Evolutionary conservation across 1,140 invertebrate species (phyloP).

Genomic region (Drosophila nasuta): DNA sequence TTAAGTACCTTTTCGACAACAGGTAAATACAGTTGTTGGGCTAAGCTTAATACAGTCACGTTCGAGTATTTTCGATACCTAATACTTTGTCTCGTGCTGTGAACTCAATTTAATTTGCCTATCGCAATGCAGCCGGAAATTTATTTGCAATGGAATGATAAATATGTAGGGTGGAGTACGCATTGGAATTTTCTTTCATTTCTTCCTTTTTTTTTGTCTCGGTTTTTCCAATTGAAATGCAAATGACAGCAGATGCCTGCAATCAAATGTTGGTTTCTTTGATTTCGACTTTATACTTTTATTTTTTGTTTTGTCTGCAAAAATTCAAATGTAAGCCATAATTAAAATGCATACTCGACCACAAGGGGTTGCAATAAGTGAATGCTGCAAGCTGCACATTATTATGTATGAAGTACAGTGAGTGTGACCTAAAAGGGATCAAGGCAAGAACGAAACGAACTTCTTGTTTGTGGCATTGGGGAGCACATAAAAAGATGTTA

Average conservation of each 20-base stretch:
- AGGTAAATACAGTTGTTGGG: conserved; percentile 13
- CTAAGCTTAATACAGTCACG: conserved; percentile 50
- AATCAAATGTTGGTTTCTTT: neutral
- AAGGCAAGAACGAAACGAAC: neutral
- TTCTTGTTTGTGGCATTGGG: neutral
- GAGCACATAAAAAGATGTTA: neutral
- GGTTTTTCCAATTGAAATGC: conserved; percentile 5
- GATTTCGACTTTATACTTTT: too few relatives aligned
- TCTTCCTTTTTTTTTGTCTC: neutral
- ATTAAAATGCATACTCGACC: neutral
- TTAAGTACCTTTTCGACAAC: neutral
- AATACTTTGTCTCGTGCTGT: conserved; percentile 3
- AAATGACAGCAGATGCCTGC: conserved; percentile 7
- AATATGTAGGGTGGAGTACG: conserved; percentile 8
- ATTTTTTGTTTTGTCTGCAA: neutral
- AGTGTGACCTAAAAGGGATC: neutral
- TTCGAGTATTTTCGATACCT: conserved; percentile 46
- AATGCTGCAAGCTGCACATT: neutral
- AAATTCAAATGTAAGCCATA: neutral
- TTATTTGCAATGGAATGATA: conserved; percentile 18
- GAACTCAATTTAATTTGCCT: conserved; percentile 33
- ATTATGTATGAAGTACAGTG: neutral
- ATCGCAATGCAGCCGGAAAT: conserved; percentile 9
- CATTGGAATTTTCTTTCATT: neutral
- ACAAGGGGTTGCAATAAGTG: neutral